Base-by-base conservation (phyloP, 2,113 vertebrate species). In the Brachyhypopomus gauderio region DNA sequence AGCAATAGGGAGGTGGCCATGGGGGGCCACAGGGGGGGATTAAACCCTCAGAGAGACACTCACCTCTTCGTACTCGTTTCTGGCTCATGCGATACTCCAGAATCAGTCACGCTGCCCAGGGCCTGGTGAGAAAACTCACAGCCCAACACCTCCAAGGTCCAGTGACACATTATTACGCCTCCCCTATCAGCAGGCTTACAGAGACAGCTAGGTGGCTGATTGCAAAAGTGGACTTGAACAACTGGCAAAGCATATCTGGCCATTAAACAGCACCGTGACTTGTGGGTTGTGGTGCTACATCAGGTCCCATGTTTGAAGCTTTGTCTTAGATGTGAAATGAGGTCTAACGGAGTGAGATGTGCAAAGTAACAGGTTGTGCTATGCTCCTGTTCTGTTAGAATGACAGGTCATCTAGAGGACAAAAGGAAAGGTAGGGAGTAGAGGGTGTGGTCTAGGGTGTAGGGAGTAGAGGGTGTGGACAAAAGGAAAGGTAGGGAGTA, bases 11-110 rank as follows among this genome's bases (percentile, higher is more conserved):
- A 87, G 85, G 72, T 77, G 85, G 90, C 88, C 90, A 87, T 91
- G 81, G 84, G 88, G 66, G 92, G 30, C 30, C 30, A 30, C 30
- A 3, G 88, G 92, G 82, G 83, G 88, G 66, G 92, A 90, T 91
- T 93, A 91, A 92, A 92, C 85, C 89, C 87, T 75, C 73, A 75
- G 86, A 90, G 89, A 88, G 88, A 88, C 83, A 80, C 79, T 87
- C 86, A 84, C 84, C 88, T 88, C 84, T 85, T 78, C 67, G 59
- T 22, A 41, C 72, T 41, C 34, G 22, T 23, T 58, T 75, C 72
- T 59, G 36, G 63, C 45, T 48, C 25, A 20, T 52, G 38, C 63
- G 25, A 23, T 73, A 25, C 41, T 52, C 36, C 71, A 55, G 71
- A 71, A 80, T 74, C 79, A 56, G 73, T 75, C 73, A 62, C 38